Evolutionary conservation across 1,140 invertebrate species (phyloP), one percentile per base, ranked within the genome.

Genomic region (Copidosoma floridanum): DNA sequence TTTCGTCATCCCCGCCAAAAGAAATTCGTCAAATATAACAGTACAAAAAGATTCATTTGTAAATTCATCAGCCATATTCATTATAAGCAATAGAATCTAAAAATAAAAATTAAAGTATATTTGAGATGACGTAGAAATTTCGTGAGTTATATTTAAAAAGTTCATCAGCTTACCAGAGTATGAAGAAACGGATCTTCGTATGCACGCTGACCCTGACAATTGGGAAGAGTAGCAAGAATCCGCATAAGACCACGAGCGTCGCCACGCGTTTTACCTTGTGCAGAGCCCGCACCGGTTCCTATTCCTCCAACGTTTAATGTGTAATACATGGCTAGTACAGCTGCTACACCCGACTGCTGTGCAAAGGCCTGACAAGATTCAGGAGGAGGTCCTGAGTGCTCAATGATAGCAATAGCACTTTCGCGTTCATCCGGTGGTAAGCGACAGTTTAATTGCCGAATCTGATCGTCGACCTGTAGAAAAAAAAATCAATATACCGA

Each of bases 181-280:
- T 98, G 95, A 40, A 98, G 79, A 75, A 97, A 97, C 26, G 94
- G 94, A 83, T 98, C 95, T 77, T 96, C 93, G 79, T 94, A 97
- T 5, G 94, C 92, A 57, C 93, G 82, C 69, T 96, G 93, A 70
- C 90, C 91, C 74, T 95, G 92, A 77, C 93, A 96, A 68, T 91
- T 92, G 6, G 94, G 89, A 20, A 98, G 78, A 52, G 92, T 92
- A 11, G 92, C 92, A 14, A 98, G 76, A 27, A 97, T 91, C 71
- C 95, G 81, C 75, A 95, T 87, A 11, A 97, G 81, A 3, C 92
- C 94, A 51, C 90, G 86, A 56, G 89, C 85, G 80, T 97, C 95
- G 3, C 79, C 75, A 71, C 91, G 88, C 14, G 85, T 76, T 67
- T 90, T 88, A 2, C 90, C 89, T 35, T 52, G 54, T 7, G 16